These are phyloP conservation scores for Micrasema minimum DNA, from an alignment of 1,140 invertebrate species.

Conservation along the genomic window DNA sequence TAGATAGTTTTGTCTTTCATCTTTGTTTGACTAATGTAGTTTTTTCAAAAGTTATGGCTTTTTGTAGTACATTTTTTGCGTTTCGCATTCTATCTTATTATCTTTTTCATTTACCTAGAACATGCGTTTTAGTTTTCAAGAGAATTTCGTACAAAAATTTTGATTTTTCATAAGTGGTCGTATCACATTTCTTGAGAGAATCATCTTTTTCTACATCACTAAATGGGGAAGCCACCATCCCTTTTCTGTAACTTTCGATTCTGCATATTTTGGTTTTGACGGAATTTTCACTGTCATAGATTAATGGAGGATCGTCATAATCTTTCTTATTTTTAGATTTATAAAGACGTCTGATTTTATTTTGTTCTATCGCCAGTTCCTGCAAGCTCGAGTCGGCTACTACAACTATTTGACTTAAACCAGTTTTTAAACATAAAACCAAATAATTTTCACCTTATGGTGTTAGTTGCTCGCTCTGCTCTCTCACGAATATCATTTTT, in stretches of 20 bases:
- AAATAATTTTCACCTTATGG: constrained; percentile 61
- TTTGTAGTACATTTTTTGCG: constrained; percentile 24
- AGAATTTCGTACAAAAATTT: too few species aligned
- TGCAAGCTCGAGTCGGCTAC: constrained; percentile 81
- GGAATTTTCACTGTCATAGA: constrained; percentile 63
- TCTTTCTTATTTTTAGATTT: constrained; percentile 57
- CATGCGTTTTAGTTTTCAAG: too few species aligned
- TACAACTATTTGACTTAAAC: constrained; percentile 88
- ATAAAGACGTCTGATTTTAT: constrained; percentile 57
- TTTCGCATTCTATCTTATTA: constrained; percentile 53
- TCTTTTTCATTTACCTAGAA: constrained; percentile 28
- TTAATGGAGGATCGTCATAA: constrained; percentile 60
- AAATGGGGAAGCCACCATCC: constrained; percentile 61
- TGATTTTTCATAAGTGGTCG: background rate
- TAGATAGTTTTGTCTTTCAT: constrained; percentile 56
- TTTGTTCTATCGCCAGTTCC: constrained; percentile 69
- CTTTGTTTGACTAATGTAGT: background rate
- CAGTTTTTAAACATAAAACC: constrained; percentile 79
- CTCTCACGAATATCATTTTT: constrained; percentile 41
- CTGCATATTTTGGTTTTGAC: constrained; percentile 66
- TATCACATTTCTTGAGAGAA: constrained; percentile 40
- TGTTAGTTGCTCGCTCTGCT: constrained; percentile 10
- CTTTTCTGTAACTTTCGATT: constrained; percentile 65
- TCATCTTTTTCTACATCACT: constrained; percentile 56
- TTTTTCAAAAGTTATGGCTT: too few species aligned